Percentiles rank a stretch among this genome's conserved stretches.
phyloP scores from a whole-genome alignment of 1,140 invertebrate species.

The Mya arenaria region DNA sequence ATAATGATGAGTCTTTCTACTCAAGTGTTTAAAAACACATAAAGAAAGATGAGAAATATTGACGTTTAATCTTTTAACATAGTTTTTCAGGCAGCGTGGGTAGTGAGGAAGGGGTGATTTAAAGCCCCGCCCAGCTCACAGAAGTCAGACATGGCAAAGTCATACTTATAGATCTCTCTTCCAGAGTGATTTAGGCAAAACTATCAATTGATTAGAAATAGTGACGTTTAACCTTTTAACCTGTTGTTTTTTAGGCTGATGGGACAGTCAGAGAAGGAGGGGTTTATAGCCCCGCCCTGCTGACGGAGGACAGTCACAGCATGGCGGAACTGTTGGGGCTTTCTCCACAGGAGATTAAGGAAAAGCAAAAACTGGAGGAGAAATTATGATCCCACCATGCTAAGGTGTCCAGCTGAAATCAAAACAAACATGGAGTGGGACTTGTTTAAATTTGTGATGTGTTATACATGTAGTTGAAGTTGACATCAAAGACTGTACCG shows the following conservation, averaged over 20 bases:
- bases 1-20: no score
- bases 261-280: constrained; percentile 10
- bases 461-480: no score
- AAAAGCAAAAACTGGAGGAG: constrained; percentile 10
- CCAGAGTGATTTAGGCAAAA: not conserved
- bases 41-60: no score
- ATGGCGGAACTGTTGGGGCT: constrained; percentile 42
- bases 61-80: no score
- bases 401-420: no score
- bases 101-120: not conserved
- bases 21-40: no score
- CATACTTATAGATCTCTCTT: not conserved
- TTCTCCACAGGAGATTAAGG: not conserved
- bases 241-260: constrained; percentile 46
- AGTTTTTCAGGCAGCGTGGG: not conserved
- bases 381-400: no score
- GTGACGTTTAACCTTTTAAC: not conserved
- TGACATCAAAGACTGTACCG: no score
- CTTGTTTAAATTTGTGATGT: no score
- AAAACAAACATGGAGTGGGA: no score
- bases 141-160: not conserved
- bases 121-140: not conserved
- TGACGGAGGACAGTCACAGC: constrained; percentile 26
- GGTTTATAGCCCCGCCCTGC: constrained; percentile 46
- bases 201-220: not conserved